Evolutionary conservation across 1,140 invertebrate species (phyloP).

Genomic region (Rhagoletis pomonella): DNA sequence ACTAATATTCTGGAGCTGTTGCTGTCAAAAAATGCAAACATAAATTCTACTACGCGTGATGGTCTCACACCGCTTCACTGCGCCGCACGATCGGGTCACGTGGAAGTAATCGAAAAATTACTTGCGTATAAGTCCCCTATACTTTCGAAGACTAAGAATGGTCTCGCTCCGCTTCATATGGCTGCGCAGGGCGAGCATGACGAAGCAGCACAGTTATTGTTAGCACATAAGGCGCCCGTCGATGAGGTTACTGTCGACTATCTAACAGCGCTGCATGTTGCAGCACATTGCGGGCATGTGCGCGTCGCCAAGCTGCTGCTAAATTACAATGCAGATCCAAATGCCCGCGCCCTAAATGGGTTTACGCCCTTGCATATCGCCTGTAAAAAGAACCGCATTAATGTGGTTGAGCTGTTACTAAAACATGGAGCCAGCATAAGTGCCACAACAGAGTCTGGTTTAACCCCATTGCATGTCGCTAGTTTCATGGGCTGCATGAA

Average conservation of each 20-base stretch:
- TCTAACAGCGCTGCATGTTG: slow-evolving; percentile 96
- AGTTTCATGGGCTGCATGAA: slow-evolving; percentile 99
- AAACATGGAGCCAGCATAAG: slow-evolving; percentile 93
- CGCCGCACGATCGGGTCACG: slow-evolving; percentile 96
- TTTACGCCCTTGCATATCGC: slow-evolving; percentile 99
- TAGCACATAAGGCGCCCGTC: slow-evolving; percentile 95
- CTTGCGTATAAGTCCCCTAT: slow-evolving; percentile 95
- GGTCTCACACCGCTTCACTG: slow-evolving; percentile 94
- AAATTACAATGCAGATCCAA: slow-evolving; percentile 96
- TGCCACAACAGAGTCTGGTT: slow-evolving; percentile 84
- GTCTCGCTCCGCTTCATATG: slow-evolving; percentile 93
- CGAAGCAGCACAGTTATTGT: slow-evolving; percentile 92
- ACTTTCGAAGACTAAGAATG: slow-evolving; percentile 98
- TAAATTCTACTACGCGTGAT: slow-evolving; percentile 95
- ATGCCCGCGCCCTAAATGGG: slow-evolving; percentile 96
- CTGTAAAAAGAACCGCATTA: slow-evolving; percentile 98
- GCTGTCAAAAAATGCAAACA: slow-evolving; percentile 90
- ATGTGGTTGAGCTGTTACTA: slow-evolving; percentile 95
- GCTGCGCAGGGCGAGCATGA: slow-evolving; percentile 98
- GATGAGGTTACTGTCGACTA: slow-evolving; percentile 99
- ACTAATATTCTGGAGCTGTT: slow-evolving; percentile 86
- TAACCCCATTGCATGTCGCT: slow-evolving; percentile 98
- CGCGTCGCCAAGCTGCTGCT: slow-evolving; percentile 94
- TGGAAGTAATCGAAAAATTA: slow-evolving; percentile 94
- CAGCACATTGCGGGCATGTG: slow-evolving; percentile 95